Evolutionary conservation across 2,797 vertebrate species (phyloP), one percentile per base, ranked within the genome.

Genomic region (Gila robusta): DNA sequence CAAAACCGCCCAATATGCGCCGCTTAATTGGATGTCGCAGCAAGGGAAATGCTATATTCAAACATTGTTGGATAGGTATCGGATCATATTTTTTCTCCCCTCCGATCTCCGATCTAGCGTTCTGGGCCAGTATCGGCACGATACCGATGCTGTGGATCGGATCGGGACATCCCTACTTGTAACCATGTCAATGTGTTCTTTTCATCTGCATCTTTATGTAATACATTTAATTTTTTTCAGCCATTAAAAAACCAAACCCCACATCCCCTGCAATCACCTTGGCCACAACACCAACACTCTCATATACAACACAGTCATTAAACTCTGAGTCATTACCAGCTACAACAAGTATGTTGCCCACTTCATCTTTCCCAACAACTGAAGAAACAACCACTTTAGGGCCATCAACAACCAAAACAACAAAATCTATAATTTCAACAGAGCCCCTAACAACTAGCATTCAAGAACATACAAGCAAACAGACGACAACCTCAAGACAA

Each of bases 181-280:
- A 69, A 69, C 11, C 28, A 16, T 28, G 41, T 28, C 8, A 9
- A 5, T 47, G 26, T 73, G n/a, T 47, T 49, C 47, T 17, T 47
- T 73, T 47, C 41, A 28, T 49, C 41, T 28, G 0, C n/a, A 28
- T 73, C 14, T 9, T 76, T 49, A 14, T 64, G 7, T 26, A n/a
- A 64, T 35, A 5, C 0, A 23, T 19, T 74, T n/a, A 0, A 78
- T 37, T 78, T 2, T 19, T 52, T 14, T 17, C 37, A 88, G 87
- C 23, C 19, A 10, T 88, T 32, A 74, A 67, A 78, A 54, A 52
- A 77, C 1, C 39, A 6, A 23, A 64, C 16, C 59, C 70, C n/a
- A 71, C 17, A 21, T 78, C 82, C 23, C 39, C 52, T 37, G 79
- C 83, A n/a, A 19, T 78, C 23, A 88, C 82, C 14, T 37, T 7